A percentile compares a stretch with the other conserved stretches of the same genome.
Evolutionary conservation across 2,113 vertebrate genomes (phyloP).

Genomic region (Bufo gargarizans): DNA sequence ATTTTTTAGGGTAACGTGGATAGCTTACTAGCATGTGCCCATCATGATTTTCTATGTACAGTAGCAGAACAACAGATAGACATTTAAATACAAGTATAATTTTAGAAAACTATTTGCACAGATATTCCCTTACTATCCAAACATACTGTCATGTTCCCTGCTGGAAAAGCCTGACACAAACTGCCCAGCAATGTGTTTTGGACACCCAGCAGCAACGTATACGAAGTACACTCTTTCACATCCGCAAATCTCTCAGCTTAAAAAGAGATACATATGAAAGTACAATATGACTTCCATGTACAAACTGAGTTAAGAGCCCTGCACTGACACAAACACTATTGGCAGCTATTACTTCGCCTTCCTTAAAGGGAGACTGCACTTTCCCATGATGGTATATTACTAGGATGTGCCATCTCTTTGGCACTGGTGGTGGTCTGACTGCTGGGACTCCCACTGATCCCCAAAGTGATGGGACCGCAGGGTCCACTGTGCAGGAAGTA

Average conservation of each 20-base stretch:
- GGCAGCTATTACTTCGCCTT: neutral
- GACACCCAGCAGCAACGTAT: conserved; percentile 21
- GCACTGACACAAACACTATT: neutral
- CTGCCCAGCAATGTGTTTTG: conserved; percentile 46
- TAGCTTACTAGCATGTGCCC: conserved; percentile 49
- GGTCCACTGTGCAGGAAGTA: neutral
- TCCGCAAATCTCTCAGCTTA: neutral
- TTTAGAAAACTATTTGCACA: conserved; percentile 11
- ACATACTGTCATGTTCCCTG: conserved; percentile 23
- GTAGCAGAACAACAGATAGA: conserved; percentile 41
- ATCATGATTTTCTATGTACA: conserved; percentile 51
- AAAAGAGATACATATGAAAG: neutral
- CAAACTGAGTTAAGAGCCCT: conserved; percentile 5
- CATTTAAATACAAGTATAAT: conserved; percentile 44
- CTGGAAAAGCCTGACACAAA: conserved; percentile 34
- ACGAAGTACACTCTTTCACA: conserved; percentile 13
- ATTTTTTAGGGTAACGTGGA: conserved; percentile 50
- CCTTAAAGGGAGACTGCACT: neutral
- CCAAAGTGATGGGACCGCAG: neutral
- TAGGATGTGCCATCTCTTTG: neutral
- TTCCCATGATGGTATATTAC: neutral
- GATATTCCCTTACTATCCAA: conserved; percentile 36
- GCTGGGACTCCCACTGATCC: neutral
- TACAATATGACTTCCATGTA: neutral
- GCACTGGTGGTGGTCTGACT: neutral